phyloP scores from a whole-genome alignment of 2,888 invertebrate species.

The Agrotis ipsilon region DNA sequence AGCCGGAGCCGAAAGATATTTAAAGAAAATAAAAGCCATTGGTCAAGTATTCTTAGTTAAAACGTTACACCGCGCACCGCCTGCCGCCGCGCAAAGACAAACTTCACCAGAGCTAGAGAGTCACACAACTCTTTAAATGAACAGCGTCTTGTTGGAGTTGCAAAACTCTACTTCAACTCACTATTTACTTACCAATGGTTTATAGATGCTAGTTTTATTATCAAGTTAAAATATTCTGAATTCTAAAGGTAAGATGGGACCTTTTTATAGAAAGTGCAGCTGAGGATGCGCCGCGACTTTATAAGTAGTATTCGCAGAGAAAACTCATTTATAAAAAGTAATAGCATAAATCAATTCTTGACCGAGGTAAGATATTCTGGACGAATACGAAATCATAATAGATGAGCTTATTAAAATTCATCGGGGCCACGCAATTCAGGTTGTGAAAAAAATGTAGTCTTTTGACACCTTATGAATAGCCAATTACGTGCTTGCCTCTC shows the following conservation, averaged over 20 bases:
- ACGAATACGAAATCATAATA: slow-evolving; percentile 80
- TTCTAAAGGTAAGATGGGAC: slow-evolving; percentile 27
- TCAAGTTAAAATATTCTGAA: slow-evolving; percentile 42
- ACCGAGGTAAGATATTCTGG: slow-evolving; percentile 73
- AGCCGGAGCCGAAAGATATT: slow-evolving; percentile 54
- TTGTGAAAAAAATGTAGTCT: slow-evolving; percentile 70
- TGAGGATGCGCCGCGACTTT: slow-evolving; percentile 53
- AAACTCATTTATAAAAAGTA: slow-evolving; percentile 75
- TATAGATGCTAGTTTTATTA: slow-evolving; percentile 64
- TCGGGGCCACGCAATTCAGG: slow-evolving; percentile 75
- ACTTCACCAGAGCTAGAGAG: slow-evolving; percentile 72
- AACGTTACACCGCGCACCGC: slow-evolving; percentile 66
- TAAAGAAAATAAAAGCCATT: slow-evolving; percentile 69
- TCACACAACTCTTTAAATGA: slow-evolving; percentile 81
- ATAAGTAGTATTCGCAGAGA: slow-evolving; percentile 70
- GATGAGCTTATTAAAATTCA: slow-evolving; percentile 80
- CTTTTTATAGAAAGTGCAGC: slow-evolving; percentile 52
- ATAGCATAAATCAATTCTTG: slow-evolving; percentile 82
- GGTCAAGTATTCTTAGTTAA: slow-evolving; percentile 71
- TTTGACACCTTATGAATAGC: slow-evolving; percentile 70
- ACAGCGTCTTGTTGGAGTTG: slow-evolving; percentile 75
- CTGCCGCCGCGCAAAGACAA: slow-evolving; percentile 68
- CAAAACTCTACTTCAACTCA: slow-evolving; percentile 70
- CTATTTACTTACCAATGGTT: slow-evolving; percentile 75
- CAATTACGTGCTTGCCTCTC: slow-evolving; percentile 46